Conservation (phyloP, 2,113 vertebrate species). For the Limanda limanda region DNA sequence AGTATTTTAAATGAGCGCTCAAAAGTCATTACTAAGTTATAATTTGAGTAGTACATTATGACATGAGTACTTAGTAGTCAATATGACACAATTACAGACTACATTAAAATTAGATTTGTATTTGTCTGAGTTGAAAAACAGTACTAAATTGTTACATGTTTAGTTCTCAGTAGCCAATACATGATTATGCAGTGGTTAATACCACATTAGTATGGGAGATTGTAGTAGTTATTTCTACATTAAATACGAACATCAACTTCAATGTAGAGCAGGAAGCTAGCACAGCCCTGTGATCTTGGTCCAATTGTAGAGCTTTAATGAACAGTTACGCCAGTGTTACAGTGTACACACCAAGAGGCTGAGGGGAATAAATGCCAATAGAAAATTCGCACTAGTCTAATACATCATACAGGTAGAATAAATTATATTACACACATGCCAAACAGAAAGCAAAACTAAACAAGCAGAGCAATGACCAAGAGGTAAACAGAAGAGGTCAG, state of each 20-base stretch:
- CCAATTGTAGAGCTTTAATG: slow-evolving; percentile 88
- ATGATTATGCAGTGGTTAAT: background rate
- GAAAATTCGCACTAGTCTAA: slow-evolving; percentile 91
- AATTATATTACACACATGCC: slow-evolving; percentile 92
- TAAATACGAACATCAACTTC: background rate
- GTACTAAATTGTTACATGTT: too few species aligned
- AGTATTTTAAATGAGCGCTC: too few species aligned
- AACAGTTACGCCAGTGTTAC: slow-evolving; percentile 94
- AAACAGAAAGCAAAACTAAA: slow-evolving; percentile 67
- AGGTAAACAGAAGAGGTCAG: slow-evolving; percentile 21
- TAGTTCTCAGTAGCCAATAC: background rate
- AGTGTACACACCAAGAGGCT: slow-evolving; percentile 93
- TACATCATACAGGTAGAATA: slow-evolving; percentile 96
- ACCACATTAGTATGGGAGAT: background rate
- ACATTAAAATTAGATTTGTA: too few species aligned
- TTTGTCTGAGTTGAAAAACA: too few species aligned
- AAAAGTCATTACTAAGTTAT: background rate
- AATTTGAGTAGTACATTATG: background rate
- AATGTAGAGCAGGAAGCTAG: slow-evolving; percentile 1
- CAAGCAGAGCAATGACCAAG: slow-evolving; percentile 53
- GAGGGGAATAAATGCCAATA: slow-evolving; percentile 93
- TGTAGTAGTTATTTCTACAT: background rate
- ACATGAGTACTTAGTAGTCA: background rate
- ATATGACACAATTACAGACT: background rate
- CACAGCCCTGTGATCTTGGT: slow-evolving; percentile 45